A percentile compares a stretch with the other conserved stretches of the same genome.
Evolutionary conservation across 2,797 vertebrate genomes (phyloP).

Genomic region (Sebastes steindachneri): DNA sequence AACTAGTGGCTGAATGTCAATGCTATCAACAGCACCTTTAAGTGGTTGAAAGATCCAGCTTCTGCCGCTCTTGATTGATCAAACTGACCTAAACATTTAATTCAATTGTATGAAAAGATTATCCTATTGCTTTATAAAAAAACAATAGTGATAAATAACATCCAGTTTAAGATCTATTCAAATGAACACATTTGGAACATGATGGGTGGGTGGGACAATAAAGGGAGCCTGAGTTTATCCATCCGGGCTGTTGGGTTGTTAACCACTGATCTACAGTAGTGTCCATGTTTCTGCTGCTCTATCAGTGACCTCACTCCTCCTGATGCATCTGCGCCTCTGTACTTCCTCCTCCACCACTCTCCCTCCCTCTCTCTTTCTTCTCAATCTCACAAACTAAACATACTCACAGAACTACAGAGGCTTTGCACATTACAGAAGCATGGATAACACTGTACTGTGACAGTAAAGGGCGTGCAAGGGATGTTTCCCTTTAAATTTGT

Average conservation of each 20-base stretch:
- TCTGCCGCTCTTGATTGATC: not conserved
- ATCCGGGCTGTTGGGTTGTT: not conserved
- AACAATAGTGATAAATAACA: not conserved
- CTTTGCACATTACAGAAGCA: not conserved
- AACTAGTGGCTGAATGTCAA: no score
- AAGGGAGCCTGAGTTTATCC: not conserved
- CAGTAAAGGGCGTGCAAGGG: not conserved
- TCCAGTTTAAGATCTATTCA: not conserved
- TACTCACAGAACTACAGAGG: not conserved
- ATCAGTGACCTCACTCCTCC: not conserved
- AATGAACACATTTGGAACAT: not conserved
- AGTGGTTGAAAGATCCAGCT: not conserved
- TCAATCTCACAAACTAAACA: not conserved
- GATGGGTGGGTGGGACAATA: not conserved
- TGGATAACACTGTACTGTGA: not conserved
- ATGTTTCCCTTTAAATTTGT: constrained; percentile 8
- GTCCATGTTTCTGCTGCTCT: not conserved
- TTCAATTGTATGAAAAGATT: not conserved
- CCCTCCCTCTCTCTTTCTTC: not conserved
- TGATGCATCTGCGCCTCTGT: not conserved
- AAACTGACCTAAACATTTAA: not conserved
- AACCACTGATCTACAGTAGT: not conserved
- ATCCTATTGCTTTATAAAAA: not conserved
- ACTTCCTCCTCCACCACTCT: not conserved
- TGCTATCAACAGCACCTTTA: no score